Percentiles rank a stretch among this genome's conserved stretches.
Conservation (phyloP, 2,113 vertebrate species). For the Epinephelus fuscoguttatus region DNA sequence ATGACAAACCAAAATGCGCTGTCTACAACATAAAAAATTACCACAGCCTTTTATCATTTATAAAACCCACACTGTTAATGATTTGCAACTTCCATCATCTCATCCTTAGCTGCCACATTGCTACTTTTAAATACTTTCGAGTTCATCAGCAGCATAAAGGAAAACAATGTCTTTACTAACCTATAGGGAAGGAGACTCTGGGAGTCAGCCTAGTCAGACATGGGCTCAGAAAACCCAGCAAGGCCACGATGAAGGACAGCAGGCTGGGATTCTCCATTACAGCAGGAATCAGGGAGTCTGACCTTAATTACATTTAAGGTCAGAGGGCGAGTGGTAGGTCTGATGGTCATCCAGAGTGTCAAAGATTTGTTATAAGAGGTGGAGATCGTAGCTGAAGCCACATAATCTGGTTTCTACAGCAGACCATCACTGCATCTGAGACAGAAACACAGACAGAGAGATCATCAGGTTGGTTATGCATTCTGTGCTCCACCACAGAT, state of each 20-base stretch:
- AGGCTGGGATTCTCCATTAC: slow-evolving; percentile 60
- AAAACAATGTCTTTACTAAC: slow-evolving; percentile 62
- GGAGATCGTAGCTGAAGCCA: slow-evolving; percentile 33
- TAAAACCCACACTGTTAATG: neutral
- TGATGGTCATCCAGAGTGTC: slow-evolving; percentile 16
- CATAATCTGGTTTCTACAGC: slow-evolving; percentile 49
- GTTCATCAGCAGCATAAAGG: neutral
- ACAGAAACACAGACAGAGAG: slow-evolving; percentile 1
- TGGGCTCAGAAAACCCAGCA: slow-evolving; percentile 52
- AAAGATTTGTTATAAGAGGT: neutral
- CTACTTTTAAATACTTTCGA: neutral
- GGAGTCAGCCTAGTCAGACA: slow-evolving; percentile 57
- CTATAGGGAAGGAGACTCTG: slow-evolving; percentile 77
- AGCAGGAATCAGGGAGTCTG: neutral
- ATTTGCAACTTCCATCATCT: neutral
- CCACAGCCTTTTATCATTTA: no score
- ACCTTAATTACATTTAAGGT: slow-evolving; percentile 19
- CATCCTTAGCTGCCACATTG: neutral
- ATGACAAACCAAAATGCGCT: neutral
- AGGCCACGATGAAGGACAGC: slow-evolving; percentile 36
- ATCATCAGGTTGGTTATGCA: neutral
- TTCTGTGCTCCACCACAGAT: neutral
- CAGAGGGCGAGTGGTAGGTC: neutral
- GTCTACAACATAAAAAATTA: neutral
- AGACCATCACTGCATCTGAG: slow-evolving; percentile 58